Evolutionary conservation across 1,140 invertebrate species (phyloP).

Genomic region (Nephila pilipes): DNA sequence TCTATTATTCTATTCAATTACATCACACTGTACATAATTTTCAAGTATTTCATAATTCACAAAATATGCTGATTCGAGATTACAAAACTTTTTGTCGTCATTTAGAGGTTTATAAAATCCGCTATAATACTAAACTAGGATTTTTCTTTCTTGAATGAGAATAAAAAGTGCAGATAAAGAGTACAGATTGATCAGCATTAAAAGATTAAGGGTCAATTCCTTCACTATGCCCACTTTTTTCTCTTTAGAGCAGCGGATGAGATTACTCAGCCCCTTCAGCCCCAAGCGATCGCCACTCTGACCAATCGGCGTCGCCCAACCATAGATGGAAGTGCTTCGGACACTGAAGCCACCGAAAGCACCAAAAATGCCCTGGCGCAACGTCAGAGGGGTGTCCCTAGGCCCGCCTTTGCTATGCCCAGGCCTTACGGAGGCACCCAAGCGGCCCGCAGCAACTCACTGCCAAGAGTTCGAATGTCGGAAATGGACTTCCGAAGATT

Average conservation of each 20-base stretch:
- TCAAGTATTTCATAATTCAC: too few species aligned
- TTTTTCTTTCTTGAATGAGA: too few species aligned
- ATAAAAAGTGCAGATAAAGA: too few species aligned
- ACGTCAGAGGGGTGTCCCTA: conserved; percentile 56
- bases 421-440: conserved; percentile 80
- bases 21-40: too few species aligned
- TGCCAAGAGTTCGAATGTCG: conserved; percentile 78
- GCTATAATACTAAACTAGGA: too few species aligned
- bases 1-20: too few species aligned
- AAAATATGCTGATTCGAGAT: too few species aligned
- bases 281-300: neutral
- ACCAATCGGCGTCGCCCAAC: conserved; percentile 74
- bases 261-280: conserved; percentile 71
- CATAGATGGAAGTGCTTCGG: conserved; percentile 93
- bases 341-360: conserved; percentile 88
- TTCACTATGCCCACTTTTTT: too few species aligned
- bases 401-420: conserved; percentile 64
- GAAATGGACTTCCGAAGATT: conserved; percentile 71
- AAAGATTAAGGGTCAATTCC: too few species aligned
- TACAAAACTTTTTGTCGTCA: too few species aligned
- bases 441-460: conserved; percentile 79
- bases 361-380: conserved; percentile 27
- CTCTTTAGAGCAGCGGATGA: conserved; percentile 73
- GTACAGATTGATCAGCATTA: too few species aligned
- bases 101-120: too few species aligned